Conservation (phyloP, 1,140 invertebrate species). For the Globodera rostochiensis region DNA sequence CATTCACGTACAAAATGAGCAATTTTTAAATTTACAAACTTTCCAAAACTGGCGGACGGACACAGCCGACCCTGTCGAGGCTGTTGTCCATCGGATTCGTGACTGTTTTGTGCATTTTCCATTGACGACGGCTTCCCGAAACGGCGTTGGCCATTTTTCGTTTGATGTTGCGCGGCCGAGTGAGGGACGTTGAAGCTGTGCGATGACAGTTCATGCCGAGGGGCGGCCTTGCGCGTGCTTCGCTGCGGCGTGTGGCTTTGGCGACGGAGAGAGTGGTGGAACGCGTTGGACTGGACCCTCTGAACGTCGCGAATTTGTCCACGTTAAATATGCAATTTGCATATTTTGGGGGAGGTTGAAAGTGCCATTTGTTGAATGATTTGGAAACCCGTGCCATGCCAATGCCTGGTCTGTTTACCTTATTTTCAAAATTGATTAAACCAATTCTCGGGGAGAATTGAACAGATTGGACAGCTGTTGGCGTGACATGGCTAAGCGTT, state of each 20-base stretch:
- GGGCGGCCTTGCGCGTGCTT: constrained; percentile 23
- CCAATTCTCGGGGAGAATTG: constrained; percentile 2
- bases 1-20: neutral
- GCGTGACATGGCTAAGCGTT: neutral
- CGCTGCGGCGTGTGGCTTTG: constrained; percentile 31
- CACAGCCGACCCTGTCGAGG: constrained; percentile 7
- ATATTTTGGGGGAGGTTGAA: no score
- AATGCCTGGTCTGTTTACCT: neutral
- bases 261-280: neutral
- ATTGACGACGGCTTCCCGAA: constrained; percentile 23
- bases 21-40: constrained; percentile 3
- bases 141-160: constrained; percentile 14
- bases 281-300: neutral
- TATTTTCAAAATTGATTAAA: constrained; percentile 5
- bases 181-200: constrained; percentile 38
- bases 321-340: no score
- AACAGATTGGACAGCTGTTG: neutral
- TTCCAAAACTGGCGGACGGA: constrained; percentile 26
- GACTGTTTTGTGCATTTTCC: constrained; percentile 25
- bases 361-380: no score
- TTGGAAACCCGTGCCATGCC: no score
- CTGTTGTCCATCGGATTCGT: constrained; percentile 6
- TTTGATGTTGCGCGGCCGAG: constrained; percentile 10
- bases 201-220: constrained; percentile 39
- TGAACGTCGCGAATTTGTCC: neutral